Evolutionary conservation across 2,797 vertebrate genomes (phyloP).

Genomic region (Craterocephalus amniculus): DNA sequence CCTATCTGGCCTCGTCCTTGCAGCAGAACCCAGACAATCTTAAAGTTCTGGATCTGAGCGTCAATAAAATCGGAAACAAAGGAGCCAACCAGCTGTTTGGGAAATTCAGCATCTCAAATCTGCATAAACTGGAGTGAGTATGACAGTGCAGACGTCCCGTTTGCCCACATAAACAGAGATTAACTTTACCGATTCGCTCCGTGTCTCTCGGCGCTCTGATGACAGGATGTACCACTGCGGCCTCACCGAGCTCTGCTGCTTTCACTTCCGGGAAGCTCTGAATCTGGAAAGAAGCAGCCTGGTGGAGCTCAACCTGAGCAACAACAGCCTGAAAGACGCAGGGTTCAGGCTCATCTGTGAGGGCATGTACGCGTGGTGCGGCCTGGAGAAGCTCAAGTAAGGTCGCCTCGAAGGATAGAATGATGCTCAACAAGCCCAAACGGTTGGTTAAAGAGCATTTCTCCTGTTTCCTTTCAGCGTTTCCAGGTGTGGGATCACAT

Average conservation of each 20-base stretch:
- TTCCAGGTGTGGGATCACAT: constrained; percentile 56
- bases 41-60: constrained; percentile 54
- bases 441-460: background rate
- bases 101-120: constrained; percentile 27
- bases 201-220: fast-evolving
- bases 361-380: constrained; percentile 39
- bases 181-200: background rate
- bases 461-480: constrained; percentile 29
- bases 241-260: constrained; percentile 47
- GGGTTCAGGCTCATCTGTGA: constrained; percentile 40
- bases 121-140: constrained; percentile 63
- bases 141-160: background rate
- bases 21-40: constrained; percentile 13
- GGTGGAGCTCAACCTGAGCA: constrained; percentile 57
- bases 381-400: constrained; percentile 62
- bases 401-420: background rate
- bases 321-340: constrained; percentile 43
- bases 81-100: constrained; percentile 42
- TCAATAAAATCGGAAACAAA: constrained; percentile 52
- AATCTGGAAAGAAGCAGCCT: constrained; percentile 22
- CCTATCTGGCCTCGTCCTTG: constrained; percentile 41
- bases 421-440: background rate
- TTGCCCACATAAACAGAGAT: background rate
- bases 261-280: constrained; percentile 30
- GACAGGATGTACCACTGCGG: constrained; percentile 55